phyloP scores from a whole-genome alignment of 2,888 invertebrate species.

The Ormia ochracea region DNA sequence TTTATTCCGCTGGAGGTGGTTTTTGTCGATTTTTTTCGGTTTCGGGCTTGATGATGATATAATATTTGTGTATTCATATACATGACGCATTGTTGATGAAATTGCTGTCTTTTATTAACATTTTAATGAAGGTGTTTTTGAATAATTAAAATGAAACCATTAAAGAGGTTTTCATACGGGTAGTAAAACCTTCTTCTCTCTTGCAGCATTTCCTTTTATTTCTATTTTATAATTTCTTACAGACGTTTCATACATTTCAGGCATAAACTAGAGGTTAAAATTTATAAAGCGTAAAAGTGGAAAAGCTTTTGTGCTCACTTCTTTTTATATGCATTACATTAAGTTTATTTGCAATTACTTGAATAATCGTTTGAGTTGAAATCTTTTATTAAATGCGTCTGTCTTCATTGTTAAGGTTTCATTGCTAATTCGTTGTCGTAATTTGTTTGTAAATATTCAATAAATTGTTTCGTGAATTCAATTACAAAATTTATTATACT shows the following conservation, averaged over 20 bases:
- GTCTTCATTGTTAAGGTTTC: conserved; percentile 1
- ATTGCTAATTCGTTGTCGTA: conserved; percentile 21
- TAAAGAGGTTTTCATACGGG: conserved; percentile 9
- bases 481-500: too few relatives aligned
- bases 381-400: not conserved
- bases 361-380: not conserved
- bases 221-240: not conserved
- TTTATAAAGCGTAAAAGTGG: conserved; percentile 44
- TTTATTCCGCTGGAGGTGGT: conserved; percentile 22
- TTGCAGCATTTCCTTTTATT: not conserved
- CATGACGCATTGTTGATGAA: conserved; percentile 44
- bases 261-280: not conserved
- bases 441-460: not conserved
- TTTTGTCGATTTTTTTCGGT: not conserved
- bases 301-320: conserved; percentile 1
- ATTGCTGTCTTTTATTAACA: conserved; percentile 21
- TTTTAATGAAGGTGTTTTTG: conserved; percentile 6
- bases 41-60: conserved; percentile 39
- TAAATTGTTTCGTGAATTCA: not conserved
- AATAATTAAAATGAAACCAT: not conserved
- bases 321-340: not conserved
- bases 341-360: not conserved
- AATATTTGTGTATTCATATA: conserved; percentile 22
- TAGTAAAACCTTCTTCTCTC: not conserved
- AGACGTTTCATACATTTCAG: not conserved